These are phyloP conservation scores for Oscarella lobularis DNA, from an alignment of 37 sponge, comb jelly and placozoan genomes.

Conservation along the genomic window DNA sequence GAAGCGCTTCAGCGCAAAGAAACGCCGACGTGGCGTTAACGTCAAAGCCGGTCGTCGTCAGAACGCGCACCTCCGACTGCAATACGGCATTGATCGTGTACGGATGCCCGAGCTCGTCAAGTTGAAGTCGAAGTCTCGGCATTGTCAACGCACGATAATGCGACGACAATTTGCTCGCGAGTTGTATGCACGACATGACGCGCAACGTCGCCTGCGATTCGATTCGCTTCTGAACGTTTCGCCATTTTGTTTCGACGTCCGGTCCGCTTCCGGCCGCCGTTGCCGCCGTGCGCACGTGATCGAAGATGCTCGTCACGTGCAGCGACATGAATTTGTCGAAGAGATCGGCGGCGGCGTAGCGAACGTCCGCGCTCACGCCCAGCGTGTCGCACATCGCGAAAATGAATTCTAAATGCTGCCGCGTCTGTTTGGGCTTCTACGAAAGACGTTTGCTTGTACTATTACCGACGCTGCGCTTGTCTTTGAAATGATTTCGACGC, in stretches of 20 bases:
- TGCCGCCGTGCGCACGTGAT: constrained; percentile 36
- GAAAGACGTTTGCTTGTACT: background rate
- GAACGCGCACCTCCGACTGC: constrained; percentile 76
- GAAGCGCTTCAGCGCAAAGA: constrained; percentile 45
- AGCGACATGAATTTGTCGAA: constrained; percentile 52
- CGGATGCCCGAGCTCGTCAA: constrained; percentile 46
- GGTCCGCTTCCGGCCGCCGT: too few relatives aligned
- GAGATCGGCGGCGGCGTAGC: constrained; percentile 56
- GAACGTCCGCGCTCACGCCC: constrained; percentile 35
- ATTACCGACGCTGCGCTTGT: background rate
- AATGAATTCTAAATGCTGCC: constrained; percentile 21
- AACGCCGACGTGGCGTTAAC: constrained; percentile 34
- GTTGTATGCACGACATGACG: constrained; percentile 61
- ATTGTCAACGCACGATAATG: constrained; percentile 55
- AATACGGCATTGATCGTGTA: constrained; percentile 56
- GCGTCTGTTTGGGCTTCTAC: background rate
- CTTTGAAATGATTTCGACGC: background rate
- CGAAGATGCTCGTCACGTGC: constrained; percentile 49
- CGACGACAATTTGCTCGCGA: constrained; percentile 72
- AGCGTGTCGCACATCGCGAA: constrained; percentile 40
- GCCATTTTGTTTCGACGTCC: constrained; percentile 40
- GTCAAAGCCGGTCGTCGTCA: constrained; percentile 51
- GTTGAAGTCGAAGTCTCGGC: constrained; percentile 16
- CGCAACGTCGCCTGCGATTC: constrained; percentile 62
- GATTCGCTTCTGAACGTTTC: constrained; percentile 51